Evolutionary conservation across 2,113 vertebrate genomes (phyloP).

Genomic region (Grallaria varia): DNA sequence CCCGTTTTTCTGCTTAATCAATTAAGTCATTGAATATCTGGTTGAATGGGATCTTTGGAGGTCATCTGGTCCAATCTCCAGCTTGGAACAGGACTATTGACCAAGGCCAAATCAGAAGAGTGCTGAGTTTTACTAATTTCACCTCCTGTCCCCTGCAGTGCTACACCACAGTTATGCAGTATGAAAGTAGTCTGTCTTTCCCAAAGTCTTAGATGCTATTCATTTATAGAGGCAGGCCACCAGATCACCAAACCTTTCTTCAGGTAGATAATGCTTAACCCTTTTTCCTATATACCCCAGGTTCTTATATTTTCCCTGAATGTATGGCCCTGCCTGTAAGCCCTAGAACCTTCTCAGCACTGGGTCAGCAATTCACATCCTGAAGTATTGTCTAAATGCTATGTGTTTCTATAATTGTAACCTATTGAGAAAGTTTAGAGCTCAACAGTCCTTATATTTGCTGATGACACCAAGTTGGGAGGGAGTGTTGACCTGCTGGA

Average conservation of each 20-base stretch:
- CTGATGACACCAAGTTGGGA: no score
- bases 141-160: background rate
- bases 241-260: background rate
- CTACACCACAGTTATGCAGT: background rate
- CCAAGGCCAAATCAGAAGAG: background rate
- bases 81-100: background rate
- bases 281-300: no score
- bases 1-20: background rate
- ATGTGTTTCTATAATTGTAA: background rate
- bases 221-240: background rate
- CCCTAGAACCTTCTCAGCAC: rapidly evolving
- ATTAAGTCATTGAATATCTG: background rate
- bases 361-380: background rate
- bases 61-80: background rate
- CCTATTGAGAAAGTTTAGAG: background rate
- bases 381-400: background rate
- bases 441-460: background rate
- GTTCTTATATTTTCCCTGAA: background rate
- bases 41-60: background rate
- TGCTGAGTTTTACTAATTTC: background rate
- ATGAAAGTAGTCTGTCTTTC: background rate
- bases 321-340: background rate
- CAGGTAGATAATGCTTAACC: background rate
- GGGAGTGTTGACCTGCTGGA: no score
- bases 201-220: background rate